A percentile compares a stretch with the other conserved stretches of the same genome.
Conservation (phyloP, 1,140 invertebrate species). For the Pogonomyrmex californicus region DNA sequence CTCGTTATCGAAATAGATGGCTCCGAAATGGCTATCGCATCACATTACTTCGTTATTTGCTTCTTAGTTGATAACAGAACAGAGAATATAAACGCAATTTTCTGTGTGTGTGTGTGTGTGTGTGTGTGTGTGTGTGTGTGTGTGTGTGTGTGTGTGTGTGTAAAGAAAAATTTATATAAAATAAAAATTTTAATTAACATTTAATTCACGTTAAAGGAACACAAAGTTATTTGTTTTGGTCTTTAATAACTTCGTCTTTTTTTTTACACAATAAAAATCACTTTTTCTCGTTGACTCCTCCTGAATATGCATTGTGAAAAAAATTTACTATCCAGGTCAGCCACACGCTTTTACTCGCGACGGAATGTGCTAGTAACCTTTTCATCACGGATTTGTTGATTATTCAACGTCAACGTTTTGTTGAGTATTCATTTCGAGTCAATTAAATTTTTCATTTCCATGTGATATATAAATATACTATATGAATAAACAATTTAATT, state of each 20-base stretch:
- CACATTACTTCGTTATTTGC: not conserved
- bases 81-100: not conserved
- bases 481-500: slow-evolving; percentile 19
- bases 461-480: not conserved
- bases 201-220: not conserved
- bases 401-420: not conserved
- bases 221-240: not conserved
- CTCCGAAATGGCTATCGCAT: not conserved
- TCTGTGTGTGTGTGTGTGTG: not conserved
- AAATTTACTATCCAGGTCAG: not conserved
- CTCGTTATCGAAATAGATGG: slow-evolving; percentile 25
- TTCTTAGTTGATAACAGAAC: not conserved
- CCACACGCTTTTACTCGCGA: not conserved
- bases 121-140: too few species aligned
- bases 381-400: slow-evolving; percentile 22
- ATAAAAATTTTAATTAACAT: not conserved
- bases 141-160: too few species aligned
- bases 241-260: not conserved
- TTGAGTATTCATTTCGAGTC: slow-evolving; percentile 9
- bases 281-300: not conserved
- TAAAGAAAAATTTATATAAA: too few species aligned
- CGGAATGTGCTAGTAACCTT: slow-evolving; percentile 23
- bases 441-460: slow-evolving; percentile 38
- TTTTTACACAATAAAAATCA: slow-evolving; percentile 5
- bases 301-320: slow-evolving; percentile 36